A percentile compares a stretch with the other conserved stretches of the same genome.
Evolutionary conservation across 2,888 invertebrate species (phyloP).

Genomic region (Lasius fuliginosus): DNA sequence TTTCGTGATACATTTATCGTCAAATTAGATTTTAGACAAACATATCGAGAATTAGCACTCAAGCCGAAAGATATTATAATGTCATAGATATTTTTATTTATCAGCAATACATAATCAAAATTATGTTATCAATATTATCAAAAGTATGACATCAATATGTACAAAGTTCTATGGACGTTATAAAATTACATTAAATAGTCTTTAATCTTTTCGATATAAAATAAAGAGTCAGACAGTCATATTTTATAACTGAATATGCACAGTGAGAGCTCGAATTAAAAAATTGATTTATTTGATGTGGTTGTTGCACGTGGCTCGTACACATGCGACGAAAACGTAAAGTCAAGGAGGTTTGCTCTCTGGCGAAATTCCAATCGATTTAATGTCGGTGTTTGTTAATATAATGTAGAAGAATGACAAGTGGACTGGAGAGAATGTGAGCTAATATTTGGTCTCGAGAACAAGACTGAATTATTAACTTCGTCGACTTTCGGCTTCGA

Average conservation of each 20-base stretch:
- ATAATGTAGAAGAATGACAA: slow-evolving; percentile 52
- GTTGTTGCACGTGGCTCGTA: background rate
- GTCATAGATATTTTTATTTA: background rate
- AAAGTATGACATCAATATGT: background rate
- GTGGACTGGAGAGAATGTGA: slow-evolving; percentile 35
- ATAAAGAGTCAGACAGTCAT: background rate
- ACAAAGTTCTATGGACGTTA: background rate
- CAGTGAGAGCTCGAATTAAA: background rate
- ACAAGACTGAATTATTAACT: slow-evolving; percentile 48
- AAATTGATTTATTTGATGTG: slow-evolving; percentile 6
- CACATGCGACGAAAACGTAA: slow-evolving; percentile 39
- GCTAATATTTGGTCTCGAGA: slow-evolving; percentile 43
- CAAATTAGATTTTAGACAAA: slow-evolving; percentile 25
- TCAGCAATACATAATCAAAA: background rate
- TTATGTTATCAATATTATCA: background rate
- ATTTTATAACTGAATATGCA: background rate
- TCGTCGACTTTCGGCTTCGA: slow-evolving; percentile 19
- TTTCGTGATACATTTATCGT: slow-evolving; percentile 13
- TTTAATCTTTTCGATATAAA: background rate
- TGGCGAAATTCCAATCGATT: slow-evolving; percentile 48
- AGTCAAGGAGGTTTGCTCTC: background rate
- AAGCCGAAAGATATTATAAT: background rate
- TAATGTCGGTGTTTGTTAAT: slow-evolving; percentile 46
- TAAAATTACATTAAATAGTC: background rate
- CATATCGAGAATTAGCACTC: background rate